Conservation (phyloP, 2,113 vertebrate species). For the Myxocyprinus asiaticus region DNA sequence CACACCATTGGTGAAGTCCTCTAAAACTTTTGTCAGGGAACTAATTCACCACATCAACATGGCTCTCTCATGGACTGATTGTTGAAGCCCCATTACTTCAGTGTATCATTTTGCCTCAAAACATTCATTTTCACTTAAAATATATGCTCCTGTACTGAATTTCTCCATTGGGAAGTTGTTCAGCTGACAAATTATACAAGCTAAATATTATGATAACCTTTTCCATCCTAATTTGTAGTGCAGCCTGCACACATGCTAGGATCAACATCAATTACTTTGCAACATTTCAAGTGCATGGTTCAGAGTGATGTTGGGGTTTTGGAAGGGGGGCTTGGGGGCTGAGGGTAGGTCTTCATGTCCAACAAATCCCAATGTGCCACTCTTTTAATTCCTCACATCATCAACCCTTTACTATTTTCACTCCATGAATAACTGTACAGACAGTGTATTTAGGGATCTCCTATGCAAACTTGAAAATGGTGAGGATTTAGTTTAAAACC, state of each 20-base stretch:
- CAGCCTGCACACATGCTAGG: conserved; percentile 82
- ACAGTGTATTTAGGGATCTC: too few relatives aligned
- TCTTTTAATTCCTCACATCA: background rate
- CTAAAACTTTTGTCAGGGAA: background rate
- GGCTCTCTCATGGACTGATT: conserved; percentile 37
- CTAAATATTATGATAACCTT: conserved; percentile 95
- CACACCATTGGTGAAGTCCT: background rate
- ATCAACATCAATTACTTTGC: conserved; percentile 90
- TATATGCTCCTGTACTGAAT: conserved; percentile 71
- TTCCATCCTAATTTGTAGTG: conserved; percentile 89
- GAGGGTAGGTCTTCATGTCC: conserved; percentile 57
- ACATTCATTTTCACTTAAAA: conserved; percentile 41
- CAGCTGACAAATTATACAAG: conserved; percentile 81
- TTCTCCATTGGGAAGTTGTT: conserved; percentile 78
- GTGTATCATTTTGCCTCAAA: conserved; percentile 17
- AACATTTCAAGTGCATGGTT: conserved; percentile 83
- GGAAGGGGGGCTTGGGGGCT: conserved; percentile 43
- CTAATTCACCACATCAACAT: conserved; percentile 53
- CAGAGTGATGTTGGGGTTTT: conserved; percentile 80
- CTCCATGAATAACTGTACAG: background rate
- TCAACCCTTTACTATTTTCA: background rate
- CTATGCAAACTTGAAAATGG: background rate
- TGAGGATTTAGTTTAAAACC: conserved; percentile 27
- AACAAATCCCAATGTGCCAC: background rate
- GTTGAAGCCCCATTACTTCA: conserved; percentile 23